phyloP scores from a whole-genome alignment of 2,888 invertebrate species.

The Nesidiocoris tenuis region DNA sequence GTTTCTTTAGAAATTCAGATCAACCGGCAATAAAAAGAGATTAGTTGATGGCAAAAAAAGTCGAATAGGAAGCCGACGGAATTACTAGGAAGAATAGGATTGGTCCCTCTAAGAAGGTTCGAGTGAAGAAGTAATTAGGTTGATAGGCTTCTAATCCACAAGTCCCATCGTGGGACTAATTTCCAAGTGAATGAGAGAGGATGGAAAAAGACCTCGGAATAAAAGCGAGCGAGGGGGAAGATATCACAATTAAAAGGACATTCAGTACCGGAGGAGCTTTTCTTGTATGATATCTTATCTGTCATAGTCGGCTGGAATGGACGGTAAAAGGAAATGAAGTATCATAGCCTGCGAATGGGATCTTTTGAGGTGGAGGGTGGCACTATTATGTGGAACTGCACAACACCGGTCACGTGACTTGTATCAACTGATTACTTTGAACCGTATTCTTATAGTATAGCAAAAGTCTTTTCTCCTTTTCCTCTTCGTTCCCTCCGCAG shows the following conservation, averaged over 20 bases:
- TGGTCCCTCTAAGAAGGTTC: background rate
- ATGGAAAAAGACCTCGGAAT: conserved; percentile 1
- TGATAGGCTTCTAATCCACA: conserved; percentile 25
- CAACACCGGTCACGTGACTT: conserved; percentile 1
- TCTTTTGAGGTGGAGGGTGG: background rate
- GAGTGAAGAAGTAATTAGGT: conserved; percentile 29
- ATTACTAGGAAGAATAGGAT: conserved; percentile 19
- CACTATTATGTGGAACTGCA: background rate
- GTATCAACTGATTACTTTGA: conserved; percentile 13
- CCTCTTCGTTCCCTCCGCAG: background rate
- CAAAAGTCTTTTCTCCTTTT: background rate
- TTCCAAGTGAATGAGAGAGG: background rate
- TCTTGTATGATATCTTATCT: conserved; percentile 13
- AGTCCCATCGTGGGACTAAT: background rate
- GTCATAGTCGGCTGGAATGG: background rate
- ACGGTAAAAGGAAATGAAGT: background rate
- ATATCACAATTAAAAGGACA: conserved; percentile 12
- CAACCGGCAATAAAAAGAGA: conserved; percentile 1
- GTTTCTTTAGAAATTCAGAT: background rate
- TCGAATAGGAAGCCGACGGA: background rate
- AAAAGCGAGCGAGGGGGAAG: conserved; percentile 8
- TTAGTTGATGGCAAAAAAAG: conserved; percentile 25
- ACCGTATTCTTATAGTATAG: background rate
- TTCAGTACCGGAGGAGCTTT: background rate
- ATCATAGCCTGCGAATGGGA: background rate